These are phyloP conservation scores for Saccostrea echinata DNA, from an alignment of 1,140 invertebrate genomes.

Conservation along the genomic window DNA sequence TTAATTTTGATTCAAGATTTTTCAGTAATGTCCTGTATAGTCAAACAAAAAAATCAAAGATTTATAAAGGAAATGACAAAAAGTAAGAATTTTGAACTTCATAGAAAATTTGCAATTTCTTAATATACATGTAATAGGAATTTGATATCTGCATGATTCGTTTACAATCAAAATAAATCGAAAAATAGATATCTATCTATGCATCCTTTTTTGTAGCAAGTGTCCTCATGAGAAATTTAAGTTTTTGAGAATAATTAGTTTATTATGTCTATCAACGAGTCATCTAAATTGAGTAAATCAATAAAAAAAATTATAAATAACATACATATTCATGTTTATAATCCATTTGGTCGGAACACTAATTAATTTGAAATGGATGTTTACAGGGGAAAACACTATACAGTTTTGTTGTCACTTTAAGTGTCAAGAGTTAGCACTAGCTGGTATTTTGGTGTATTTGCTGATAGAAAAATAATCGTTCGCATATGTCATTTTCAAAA, in stretches of 20 bases:
- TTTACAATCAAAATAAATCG: too few relatives aligned
- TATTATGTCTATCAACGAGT: neutral
- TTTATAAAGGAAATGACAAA: too few relatives aligned
- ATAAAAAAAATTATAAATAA: neutral
- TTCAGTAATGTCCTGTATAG: too few relatives aligned
- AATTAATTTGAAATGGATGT: slow-evolving; percentile 30
- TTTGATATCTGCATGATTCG: too few relatives aligned
- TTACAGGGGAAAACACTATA: slow-evolving; percentile 11
- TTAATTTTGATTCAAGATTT: too few relatives aligned
- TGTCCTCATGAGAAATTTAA: neutral
- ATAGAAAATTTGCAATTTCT: too few relatives aligned
- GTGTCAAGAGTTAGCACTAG: slow-evolving; percentile 12
- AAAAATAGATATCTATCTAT: too few relatives aligned
- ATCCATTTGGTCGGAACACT: neutral
- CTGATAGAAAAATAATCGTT: neutral
- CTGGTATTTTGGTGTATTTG: neutral
- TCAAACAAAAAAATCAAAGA: too few relatives aligned
- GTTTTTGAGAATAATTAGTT: neutral
- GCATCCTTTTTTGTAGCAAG: neutral
- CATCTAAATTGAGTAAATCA: neutral
- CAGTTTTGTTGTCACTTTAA: slow-evolving; percentile 29
- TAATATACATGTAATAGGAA: too few relatives aligned
- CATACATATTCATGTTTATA: neutral
- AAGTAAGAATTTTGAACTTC: too few relatives aligned
- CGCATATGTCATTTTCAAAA: neutral